Evolutionary conservation across 2,797 vertebrate species (phyloP), one percentile per base, ranked within the genome.

Genomic region (Poeciliopsis presidionis): DNA sequence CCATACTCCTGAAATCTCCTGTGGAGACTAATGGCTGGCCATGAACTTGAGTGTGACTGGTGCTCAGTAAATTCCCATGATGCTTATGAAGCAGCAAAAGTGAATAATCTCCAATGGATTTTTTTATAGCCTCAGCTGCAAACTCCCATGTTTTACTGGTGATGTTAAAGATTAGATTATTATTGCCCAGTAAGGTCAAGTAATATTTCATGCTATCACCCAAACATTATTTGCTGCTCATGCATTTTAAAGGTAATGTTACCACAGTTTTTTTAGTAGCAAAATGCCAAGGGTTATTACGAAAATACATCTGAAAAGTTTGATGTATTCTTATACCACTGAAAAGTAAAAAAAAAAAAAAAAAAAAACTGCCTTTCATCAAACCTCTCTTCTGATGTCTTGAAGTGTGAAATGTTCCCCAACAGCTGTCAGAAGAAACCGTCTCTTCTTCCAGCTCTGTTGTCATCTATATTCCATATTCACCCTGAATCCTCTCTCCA

Each of bases 31-130:
- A 91, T 88, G 72, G 80, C 78, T 16, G 13, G 81, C 43, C 49
- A 22, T 89, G 80, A 84, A 85, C 75, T 79, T 70, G 76, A 90
- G 75, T 83, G 85, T 86, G 92, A 79, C 73, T 81, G 83, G 87
- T 7, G 28, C 82, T 78, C 89, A 57, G 78, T 91, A 86, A 92
- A 93, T 84, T 80, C 84, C 77, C 63, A 55, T 57, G 80, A 87
- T 90, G 85, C 87, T 92, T 89, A 92, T 94, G 90, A 91, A 86
- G 80, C 72, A 81, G 75, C 83, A 76, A 81, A 81, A 85, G 78
- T 84, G 81, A 91, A 90, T 84, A 81, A 81, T 79, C 85, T 90
- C 78, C 76, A 81, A 72, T 88, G 77, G 73, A 75, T 75, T 90
- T 92, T 92, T 89, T 89, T 86, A 88, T 80, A 85, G 77, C 83